Evolutionary conservation across 2,797 vertebrate genomes (phyloP), one percentile per base, ranked within the genome.

Genomic region (Trematomus bernacchii): DNA sequence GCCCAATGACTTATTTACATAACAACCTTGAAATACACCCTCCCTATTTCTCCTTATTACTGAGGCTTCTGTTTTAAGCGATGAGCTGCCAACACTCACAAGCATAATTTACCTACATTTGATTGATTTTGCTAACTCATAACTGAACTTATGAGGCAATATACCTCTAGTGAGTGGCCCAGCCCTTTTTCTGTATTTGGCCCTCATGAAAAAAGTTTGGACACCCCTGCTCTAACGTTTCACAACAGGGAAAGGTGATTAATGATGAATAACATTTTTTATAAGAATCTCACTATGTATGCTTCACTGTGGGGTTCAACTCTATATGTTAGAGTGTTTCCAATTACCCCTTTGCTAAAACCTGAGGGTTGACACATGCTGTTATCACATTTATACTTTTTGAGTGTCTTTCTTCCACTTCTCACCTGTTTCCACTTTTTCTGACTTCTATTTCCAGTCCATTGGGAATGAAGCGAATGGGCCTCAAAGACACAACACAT

Each of bases 401-500:
- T 13, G 48, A 65, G 33, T 23, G 62, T 71, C 58, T 18, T 42
- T 40, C 53, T 46, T 69, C 47, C 44, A 53, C 2, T 73, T 73
- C n/a, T 40, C 37, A 43, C 77, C 44, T 30, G 15, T 27, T 67
- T 58, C 14, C 4, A 27, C 33, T 18, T 66, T 48, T 33, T 54
- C 63, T 59, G 58, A 53, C 58, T 71, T 23, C 3, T 0, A 66
- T 65, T 67, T 79, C 4, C 19, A 8, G 30, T 59, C 44, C 54
- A 47, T 59, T 43, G 50, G n/a, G 62, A 61, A 70, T 74, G 71
- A 62, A 62, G 4, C 27, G 27, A 18, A 78, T 30, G 58, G 10
- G 43, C 33, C 61, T 51, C 73, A 43, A 63, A 52, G 59, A 77
- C 52, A 59, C 42, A 55, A 52, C 13, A 73, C 70, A 52, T 71